Base-by-base conservation (phyloP, 2,797 vertebrate genomes). In the Kryptolebias ocellatus region DNA sequence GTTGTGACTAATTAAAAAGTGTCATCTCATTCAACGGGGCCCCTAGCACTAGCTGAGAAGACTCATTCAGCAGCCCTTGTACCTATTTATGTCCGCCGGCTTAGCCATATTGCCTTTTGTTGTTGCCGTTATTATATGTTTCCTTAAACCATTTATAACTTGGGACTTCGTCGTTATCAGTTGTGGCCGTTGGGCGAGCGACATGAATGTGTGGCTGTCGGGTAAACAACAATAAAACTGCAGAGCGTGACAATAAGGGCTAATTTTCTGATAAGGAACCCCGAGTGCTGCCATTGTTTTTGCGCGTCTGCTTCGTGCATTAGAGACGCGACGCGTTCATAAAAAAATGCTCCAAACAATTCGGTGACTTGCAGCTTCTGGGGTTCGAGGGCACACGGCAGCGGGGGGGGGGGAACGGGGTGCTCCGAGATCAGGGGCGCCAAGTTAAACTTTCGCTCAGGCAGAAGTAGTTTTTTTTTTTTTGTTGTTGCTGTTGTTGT, bases 351-450 rank as follows among this genome's bases (percentile, higher is more conserved):
- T 1, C n/a, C 3, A 52, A 55, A 34, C 44, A 28, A 63, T 70
- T 51, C 54, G 53, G 61, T 54, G 18, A 56, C 63, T 34, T 57
- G 1, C 14, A 52, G 20, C 52, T 34, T 11, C 39, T 64, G 34
- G 45, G 10, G 29, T 59, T 73, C 63, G 39, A 61, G 60, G 57
- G 42, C 20, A 56, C 29, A 49, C 62, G 28, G 58, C 50, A 4
- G 50, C 46, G 42, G 57, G 66, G 54, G 31, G 55, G 15, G 34
- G 63, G 68, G 74, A 83, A 72, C n/a, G 37, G 81, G 68, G 52
- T 76, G 70, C 74, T 78, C 56, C 67, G 53, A 73, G 83, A 83
- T 81, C 80, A 60, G 55, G 59, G 20, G 47, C 67, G 59, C 39
- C 69, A 78, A 61, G 65, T 70, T 74, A 62, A 61, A 76, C 51